Evolutionary conservation across 2,113 vertebrate species (phyloP), one percentile per base, ranked within the genome.

Genomic region (Lagopus leucura): DNA sequence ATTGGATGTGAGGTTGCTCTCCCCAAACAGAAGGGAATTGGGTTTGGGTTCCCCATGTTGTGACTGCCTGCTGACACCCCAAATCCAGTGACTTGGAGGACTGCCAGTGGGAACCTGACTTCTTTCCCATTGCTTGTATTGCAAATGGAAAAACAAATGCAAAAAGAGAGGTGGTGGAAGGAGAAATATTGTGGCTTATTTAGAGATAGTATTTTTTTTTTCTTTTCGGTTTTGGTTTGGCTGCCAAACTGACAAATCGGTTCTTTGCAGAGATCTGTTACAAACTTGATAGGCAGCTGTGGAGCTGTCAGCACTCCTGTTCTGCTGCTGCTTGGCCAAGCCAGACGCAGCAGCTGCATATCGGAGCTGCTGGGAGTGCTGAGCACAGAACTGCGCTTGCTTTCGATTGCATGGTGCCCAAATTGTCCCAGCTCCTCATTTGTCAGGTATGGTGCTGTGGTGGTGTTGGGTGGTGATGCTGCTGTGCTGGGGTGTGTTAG

Each of bases 141-240:
- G 70, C 48, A 79, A 65, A 82, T 50, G 78, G 48, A 48, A 80
- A 91, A 95, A 88, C 82, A 94, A 94, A 79, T 63, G 87, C 8
- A 11, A 45, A 69, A 82, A 74, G 70, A 78, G 66, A 86, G 69
- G 43, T 72, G 94, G 83, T 93, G 73, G 86, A 94, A 94, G 61
- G 90, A 94, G 65, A 96, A 96, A 96, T 93, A 95, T 92, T 95
- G 94, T 96, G 86, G 83, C 63, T 96, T n/a, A 58, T 94, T 93
- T 90, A 84, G 54, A 0, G 1, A n/a, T 52, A 16, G 54, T 40
- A 2, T 52, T 61, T 80, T 92, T 74, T 27, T 28, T 54, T 61
- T 19, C 38, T 38, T 38, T 38, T 38, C 0, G 0, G 40, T 50
- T 95, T 92, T 50, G 65, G 83, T 86, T 94, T 13, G 18, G 42